Percentiles rank a stretch among this genome's conserved stretches.
These are phyloP conservation scores for Lacanobia wlatinum DNA, from an alignment of 2,888 invertebrate genomes.

Conservation along the genomic window DNA sequence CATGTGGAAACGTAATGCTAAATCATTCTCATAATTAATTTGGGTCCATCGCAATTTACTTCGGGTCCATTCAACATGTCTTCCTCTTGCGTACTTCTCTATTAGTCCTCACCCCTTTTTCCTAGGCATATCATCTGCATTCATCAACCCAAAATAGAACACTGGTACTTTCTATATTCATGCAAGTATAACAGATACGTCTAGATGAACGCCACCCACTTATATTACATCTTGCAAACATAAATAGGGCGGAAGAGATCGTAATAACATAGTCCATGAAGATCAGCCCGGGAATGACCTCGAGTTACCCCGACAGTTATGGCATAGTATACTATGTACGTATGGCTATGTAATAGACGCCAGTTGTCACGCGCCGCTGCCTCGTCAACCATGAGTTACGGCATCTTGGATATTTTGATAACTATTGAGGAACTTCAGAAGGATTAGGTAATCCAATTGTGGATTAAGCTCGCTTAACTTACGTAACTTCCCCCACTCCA, in stretches of 20 bases:
- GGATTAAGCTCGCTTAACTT: too few relatives aligned
- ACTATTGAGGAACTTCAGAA: conserved; percentile 20
- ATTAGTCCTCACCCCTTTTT: not conserved
- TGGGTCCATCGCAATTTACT: not conserved
- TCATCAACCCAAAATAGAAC: not conserved
- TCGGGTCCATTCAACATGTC: not conserved
- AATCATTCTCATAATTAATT: not conserved
- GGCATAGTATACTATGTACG: not conserved
- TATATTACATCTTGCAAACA: not conserved
- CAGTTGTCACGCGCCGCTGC: conserved; percentile 48
- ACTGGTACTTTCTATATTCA: too few relatives aligned
- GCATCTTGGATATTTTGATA: conserved; percentile 22
- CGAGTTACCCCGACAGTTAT: conserved; percentile 31
- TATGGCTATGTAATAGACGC: conserved; percentile 7
- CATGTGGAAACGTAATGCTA: too few relatives aligned
- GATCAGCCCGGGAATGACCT: conserved; percentile 21
- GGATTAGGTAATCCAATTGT: not conserved
- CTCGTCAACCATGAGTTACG: conserved; percentile 30
- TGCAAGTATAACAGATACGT: not conserved
- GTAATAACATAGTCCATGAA: not conserved
- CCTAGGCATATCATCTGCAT: not conserved
- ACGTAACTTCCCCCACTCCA: too few relatives aligned
- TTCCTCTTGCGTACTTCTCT: not conserved
- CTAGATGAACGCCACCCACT: not conserved
- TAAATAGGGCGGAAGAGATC: not conserved